Base-by-base conservation (phyloP, 2,113 vertebrate genomes). In the Menidia beryllina region DNA sequence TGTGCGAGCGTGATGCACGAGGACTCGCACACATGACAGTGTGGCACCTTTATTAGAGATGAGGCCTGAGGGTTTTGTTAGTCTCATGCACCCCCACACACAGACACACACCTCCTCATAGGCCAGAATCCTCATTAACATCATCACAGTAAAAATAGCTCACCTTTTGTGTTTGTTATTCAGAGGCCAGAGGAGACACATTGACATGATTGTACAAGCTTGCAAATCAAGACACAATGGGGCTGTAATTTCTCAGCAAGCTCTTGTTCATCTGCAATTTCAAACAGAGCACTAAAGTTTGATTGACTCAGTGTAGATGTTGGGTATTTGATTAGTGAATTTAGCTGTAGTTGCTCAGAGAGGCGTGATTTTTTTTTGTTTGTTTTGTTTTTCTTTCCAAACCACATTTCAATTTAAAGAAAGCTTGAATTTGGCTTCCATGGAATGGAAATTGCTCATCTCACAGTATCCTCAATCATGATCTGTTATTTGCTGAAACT, bases 171-270 rank as follows among this genome's bases (percentile, higher is more conserved):
- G 65, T 84, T 73, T 81, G 76, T 72, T 63, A 74, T 79, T 83
- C 61, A 67, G 78, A 72, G 77, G 81, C 75, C 80, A 53, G 57
- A 59, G 57, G 58, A 50, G 55, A 50, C 47, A 53, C 36, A 7
- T 55, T 68, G 69, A 80, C 67, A 68, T 88, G 81, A 90, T 87
- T 89, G 81, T 79, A 78, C 81, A 58, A 12, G 81, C 73, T 47
- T 75, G 57, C 66, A 84, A 92, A 85, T 90, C 82, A 86, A 59
- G 68, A 78, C 50, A 89, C 81, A 91, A 89, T 82, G 59, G 70
- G 30, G 36, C 47, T 11, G 62, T 88, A 74, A 85, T 88, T 86
- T 88, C 69, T 68, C 36, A 66, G 65, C 61, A 38, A 41, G 61
- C 85, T 76, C 69, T 71, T 73, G 56, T 84, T 75, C 77, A 62